Evolutionary conservation across 2,797 vertebrate species (phyloP).

Genomic region (Sandelia bainsii): DNA sequence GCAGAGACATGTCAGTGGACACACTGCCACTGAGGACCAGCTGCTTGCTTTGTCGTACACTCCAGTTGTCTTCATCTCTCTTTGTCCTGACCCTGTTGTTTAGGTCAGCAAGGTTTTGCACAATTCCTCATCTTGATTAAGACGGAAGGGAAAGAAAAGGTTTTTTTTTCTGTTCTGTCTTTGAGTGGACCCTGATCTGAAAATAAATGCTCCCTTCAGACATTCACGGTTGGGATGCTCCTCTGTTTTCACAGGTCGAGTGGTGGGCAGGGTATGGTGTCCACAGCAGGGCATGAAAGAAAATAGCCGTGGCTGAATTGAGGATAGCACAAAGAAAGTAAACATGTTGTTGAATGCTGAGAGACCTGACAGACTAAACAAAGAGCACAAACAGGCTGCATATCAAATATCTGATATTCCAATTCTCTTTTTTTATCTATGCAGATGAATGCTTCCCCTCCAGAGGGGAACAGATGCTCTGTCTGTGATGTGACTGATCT

Average conservation of each 20-base stretch:
- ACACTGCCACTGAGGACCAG: slow-evolving; percentile 59
- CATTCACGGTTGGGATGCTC: slow-evolving; percentile 40
- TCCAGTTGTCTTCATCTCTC: slow-evolving; percentile 37
- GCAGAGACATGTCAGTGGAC: slow-evolving; percentile 57
- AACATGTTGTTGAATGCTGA: slow-evolving; percentile 38
- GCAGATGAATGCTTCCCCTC: slow-evolving; percentile 29
- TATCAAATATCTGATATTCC: slow-evolving; percentile 58
- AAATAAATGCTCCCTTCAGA: slow-evolving; percentile 36
- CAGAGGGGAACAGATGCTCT: slow-evolving; percentile 30
- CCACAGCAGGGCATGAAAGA: slow-evolving; percentile 17
- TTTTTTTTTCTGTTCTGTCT: slow-evolving; percentile 7
- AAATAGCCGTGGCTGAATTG: slow-evolving; percentile 3
- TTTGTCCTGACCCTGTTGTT: slow-evolving; percentile 42
- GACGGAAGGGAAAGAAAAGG: slow-evolving; percentile 39
- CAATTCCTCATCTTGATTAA: slow-evolving; percentile 37
- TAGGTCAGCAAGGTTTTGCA: slow-evolving; percentile 41
- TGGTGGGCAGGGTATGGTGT: slow-evolving; percentile 22
- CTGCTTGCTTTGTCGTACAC: slow-evolving; percentile 59
- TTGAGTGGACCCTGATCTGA: slow-evolving; percentile 27
- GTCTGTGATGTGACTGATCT: neutral
- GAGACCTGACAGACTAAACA: slow-evolving; percentile 44
- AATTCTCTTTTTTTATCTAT: slow-evolving; percentile 45
- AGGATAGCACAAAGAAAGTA: slow-evolving; percentile 25
- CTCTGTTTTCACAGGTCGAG: slow-evolving; percentile 26
- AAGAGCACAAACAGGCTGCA: slow-evolving; percentile 50